Percentiles rank a stretch among this genome's conserved stretches.
These are phyloP conservation scores for Sebastes iracundus DNA, from an alignment of 2,797 vertebrate genomes.

Conservation along the genomic window DNA sequence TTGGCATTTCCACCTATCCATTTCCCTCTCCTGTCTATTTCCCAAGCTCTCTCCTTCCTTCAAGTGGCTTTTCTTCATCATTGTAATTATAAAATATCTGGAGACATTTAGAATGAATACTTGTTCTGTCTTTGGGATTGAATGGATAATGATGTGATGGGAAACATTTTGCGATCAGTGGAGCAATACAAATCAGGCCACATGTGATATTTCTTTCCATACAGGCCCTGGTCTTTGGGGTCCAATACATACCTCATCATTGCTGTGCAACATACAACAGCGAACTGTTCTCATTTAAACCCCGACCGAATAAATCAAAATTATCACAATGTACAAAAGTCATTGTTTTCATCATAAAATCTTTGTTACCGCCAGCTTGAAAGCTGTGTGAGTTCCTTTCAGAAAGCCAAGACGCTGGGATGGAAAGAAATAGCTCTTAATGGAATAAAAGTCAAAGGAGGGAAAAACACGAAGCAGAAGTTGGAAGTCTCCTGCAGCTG, in stretches of 20 bases:
- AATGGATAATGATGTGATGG: constrained; percentile 55
- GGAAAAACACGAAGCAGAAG: constrained; percentile 57
- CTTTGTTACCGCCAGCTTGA: constrained; percentile 21
- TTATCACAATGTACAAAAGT: constrained; percentile 8
- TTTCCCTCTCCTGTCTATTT: constrained; percentile 26
- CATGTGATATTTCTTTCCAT: constrained; percentile 55
- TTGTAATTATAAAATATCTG: constrained; percentile 40
- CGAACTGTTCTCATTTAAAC: constrained; percentile 6
- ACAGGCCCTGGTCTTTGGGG: neutral
- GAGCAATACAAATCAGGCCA: constrained; percentile 41
- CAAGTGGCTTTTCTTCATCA: constrained; percentile 44
- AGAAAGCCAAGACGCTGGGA: constrained; percentile 40
- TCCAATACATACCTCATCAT: constrained; percentile 30
- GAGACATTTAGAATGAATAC: constrained; percentile 39
- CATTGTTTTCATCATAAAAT: constrained; percentile 34
- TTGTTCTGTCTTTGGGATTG: constrained; percentile 48
- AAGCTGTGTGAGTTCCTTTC: constrained; percentile 34
- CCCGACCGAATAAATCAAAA: constrained; percentile 29
- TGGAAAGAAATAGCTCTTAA: constrained; percentile 67
- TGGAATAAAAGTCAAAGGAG: constrained; percentile 69
- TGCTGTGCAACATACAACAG: constrained; percentile 5
- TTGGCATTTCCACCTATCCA: constrained; percentile 35
- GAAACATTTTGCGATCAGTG: constrained; percentile 50
- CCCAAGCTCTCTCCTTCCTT: constrained; percentile 26
- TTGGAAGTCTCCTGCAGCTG: constrained; percentile 70